Base-by-base conservation (phyloP, 1,140 invertebrate species). In the Mycetomoellerius zeteki region DNA sequence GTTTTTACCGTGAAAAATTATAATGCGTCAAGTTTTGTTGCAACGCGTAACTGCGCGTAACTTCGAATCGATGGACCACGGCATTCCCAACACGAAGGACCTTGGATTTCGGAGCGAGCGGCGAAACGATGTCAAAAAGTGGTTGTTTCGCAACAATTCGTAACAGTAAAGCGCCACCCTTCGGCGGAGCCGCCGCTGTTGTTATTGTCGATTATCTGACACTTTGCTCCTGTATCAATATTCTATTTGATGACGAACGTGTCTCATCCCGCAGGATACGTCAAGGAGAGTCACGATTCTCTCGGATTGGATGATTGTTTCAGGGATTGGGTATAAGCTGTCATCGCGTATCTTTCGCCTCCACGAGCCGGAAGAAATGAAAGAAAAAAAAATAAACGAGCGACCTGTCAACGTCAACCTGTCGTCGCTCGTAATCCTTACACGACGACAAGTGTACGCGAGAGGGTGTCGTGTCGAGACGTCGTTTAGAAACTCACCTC, bases 401-500 rank as follows among this genome's bases (percentile, higher is more conserved):
- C 56, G 56, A 5, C 12, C 12, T 27, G 62, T 37, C 12, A 24
- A 76, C 7, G 58, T 21, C 21, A 27, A 77, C 16, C 37, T 76
- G 54, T 58, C 14, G n/a, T 54, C 6, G 19, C n/a, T 3, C 37
- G 58, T 77, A 16, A 62, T 78, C 16, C 33, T 58, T 16, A 1
- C 24, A 12, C 16, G 30, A 12, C 16, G 30, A 72, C 16, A 4
- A 37, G 6, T 37, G 7, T 37, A 21, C 37, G 19, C 16, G 52
- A 16, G 21, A 60, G 21, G n/a, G 21, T 82, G 37, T 16, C 3
- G 19, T 7, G n/a, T 7, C 14, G 7, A 62, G 47, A 75, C 3
- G 14, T 14, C 2, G 60, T 43, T 19, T 47, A 0, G 19, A 19
- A 54, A 89, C 96, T 95, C 93, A 97, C 97, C 96, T 97, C 96